Percentiles rank a stretch among this genome's conserved stretches.
Evolutionary conservation across 1,140 invertebrate genomes (phyloP).

Genomic region (Listronotus bonariensis): DNA sequence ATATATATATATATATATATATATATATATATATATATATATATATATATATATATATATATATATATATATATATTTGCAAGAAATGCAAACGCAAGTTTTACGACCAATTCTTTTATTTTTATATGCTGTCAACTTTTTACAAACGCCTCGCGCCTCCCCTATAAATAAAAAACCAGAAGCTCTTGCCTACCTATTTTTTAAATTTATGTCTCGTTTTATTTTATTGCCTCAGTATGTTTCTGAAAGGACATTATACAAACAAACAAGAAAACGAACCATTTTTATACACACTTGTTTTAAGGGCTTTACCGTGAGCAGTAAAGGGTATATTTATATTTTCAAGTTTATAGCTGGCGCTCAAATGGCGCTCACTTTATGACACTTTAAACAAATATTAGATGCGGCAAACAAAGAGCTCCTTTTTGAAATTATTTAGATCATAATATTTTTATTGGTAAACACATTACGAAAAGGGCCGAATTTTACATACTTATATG

Average conservation of each 20-base stretch:
- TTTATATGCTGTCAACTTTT: conserved; percentile 1
- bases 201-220: conserved; percentile 8
- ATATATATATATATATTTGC: no score
- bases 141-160: not conserved
- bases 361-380: conserved; percentile 9
- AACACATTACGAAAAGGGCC: no score
- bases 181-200: conserved; percentile 7
- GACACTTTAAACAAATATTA: conserved; percentile 13
- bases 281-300: conserved; percentile 15
- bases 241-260: conserved; percentile 8
- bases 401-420: conserved; percentile 6
- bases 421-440: not conserved
- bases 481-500: no score
- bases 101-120: not conserved
- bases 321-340: conserved; percentile 15
- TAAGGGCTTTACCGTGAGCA: not conserved
- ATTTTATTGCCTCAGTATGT: conserved; percentile 3
- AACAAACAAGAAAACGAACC: conserved; percentile 5
- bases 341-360: conserved; percentile 10
- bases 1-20: no score
- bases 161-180: conserved; percentile 5
- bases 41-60: no score
- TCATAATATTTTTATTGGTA: no score
- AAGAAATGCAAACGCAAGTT: not conserved
- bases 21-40: no score